Conservation (phyloP, 2,113 vertebrate genomes). For the Gallinago undulata region DNA sequence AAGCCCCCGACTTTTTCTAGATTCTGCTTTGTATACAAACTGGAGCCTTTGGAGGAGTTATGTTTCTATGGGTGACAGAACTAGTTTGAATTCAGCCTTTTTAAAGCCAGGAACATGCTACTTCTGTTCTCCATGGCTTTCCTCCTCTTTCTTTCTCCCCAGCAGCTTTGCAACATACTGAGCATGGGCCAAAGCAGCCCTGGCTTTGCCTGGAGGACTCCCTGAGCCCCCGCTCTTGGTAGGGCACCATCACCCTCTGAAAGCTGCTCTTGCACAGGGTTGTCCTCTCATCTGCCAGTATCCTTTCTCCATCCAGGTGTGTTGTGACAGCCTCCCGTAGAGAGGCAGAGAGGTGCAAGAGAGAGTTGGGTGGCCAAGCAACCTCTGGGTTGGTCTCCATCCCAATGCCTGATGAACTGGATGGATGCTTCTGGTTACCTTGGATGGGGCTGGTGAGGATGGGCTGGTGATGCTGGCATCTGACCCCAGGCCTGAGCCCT, state of each 20-base stretch:
- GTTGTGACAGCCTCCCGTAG: not conserved
- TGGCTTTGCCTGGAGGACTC: not conserved
- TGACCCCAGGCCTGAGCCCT: not conserved
- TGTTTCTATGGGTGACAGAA: not conserved
- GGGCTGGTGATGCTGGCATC: accelerated
- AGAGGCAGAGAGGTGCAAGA: not conserved
- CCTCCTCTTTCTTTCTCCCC: not conserved
- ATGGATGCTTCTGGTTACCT: not conserved
- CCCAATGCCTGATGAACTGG: not conserved
- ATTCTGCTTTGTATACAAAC: not conserved
- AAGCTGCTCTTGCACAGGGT: not conserved
- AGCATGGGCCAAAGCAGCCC: not conserved
- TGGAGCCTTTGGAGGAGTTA: not conserved
- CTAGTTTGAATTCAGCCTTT: not conserved
- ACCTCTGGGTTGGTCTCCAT: not conserved
- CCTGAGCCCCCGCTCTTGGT: not conserved
- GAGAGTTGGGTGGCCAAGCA: not conserved
- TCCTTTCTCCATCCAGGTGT: not conserved
- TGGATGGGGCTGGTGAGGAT: not conserved
- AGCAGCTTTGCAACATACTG: not conserved
- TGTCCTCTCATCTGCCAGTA: not conserved
- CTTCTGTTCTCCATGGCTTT: not conserved
- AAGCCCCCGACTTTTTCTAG: not conserved
- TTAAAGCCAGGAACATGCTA: not conserved
- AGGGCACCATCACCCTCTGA: not conserved